These are phyloP conservation scores for Leptoteleia sp. DNA, from an alignment of 1,140 invertebrate genomes.

Conservation along the genomic window DNA sequence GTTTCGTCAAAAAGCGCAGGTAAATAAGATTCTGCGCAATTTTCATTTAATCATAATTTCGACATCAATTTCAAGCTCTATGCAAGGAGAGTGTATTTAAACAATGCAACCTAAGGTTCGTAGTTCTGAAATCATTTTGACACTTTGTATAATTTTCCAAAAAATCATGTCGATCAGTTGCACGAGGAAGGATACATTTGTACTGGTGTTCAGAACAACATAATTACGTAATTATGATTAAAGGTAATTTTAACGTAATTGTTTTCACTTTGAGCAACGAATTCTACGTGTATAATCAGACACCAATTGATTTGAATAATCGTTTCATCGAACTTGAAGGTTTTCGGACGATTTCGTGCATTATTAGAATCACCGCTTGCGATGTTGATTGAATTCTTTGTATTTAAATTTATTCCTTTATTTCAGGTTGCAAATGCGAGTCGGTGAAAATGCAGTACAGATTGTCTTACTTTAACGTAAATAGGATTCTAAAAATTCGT, in stretches of 20 bases:
- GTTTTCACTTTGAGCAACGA: constrained; percentile 38
- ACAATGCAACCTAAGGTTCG: constrained; percentile 15
- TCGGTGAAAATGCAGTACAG: constrained; percentile 24
- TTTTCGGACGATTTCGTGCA: constrained; percentile 45
- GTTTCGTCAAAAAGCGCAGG: constrained; percentile 21
- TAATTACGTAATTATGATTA: constrained; percentile 13
- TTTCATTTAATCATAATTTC: neutral
- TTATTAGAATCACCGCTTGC: constrained; percentile 6
- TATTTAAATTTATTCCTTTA: too few relatives aligned
- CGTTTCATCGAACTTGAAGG: constrained; percentile 32
- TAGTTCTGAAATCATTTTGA: constrained; percentile 11
- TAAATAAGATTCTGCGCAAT: constrained; percentile 20
- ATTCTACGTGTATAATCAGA: constrained; percentile 26
- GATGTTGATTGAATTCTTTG: too few relatives aligned
- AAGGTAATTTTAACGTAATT: constrained; percentile 15
- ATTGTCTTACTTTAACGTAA: constrained; percentile 45
- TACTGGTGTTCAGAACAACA: constrained; percentile 36
- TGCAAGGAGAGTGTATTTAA: constrained; percentile 46
- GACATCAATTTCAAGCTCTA: constrained; percentile 30
- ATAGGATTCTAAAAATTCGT: constrained; percentile 23
- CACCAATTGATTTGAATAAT: constrained; percentile 24
- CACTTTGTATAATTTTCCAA: constrained; percentile 43
- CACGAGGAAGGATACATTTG: constrained; percentile 31
- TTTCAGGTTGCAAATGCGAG: constrained; percentile 1
- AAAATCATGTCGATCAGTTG: constrained; percentile 21